phyloP scores from a whole-genome alignment of 2,888 invertebrate genomes.

The Hirtodrosophila histrioides region DNA sequence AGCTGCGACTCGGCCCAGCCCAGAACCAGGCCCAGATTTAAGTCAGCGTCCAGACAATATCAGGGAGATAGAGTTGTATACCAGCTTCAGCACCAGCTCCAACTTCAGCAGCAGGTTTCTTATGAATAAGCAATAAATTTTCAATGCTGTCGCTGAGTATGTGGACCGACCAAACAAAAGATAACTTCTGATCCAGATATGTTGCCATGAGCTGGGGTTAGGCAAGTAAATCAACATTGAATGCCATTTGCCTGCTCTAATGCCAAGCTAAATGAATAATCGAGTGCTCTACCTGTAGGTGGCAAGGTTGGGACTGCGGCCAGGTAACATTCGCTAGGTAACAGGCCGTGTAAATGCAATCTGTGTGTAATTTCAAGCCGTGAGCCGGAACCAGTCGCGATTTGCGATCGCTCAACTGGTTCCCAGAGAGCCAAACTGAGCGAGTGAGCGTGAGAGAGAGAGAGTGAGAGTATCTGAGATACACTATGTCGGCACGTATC shows the following conservation, averaged over 20 bases:
- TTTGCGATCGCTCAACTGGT: slow-evolving; percentile 59
- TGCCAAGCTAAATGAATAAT: slow-evolving; percentile 17
- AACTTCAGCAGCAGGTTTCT: slow-evolving; percentile 57
- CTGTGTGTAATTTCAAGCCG: slow-evolving; percentile 53
- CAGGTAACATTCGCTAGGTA: slow-evolving; percentile 49
- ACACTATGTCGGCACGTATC: slow-evolving; percentile 7
- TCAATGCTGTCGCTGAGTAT: slow-evolving; percentile 40
- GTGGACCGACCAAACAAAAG: slow-evolving; percentile 42
- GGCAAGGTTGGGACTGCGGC: slow-evolving; percentile 50
- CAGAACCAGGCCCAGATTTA: slow-evolving; percentile 1
- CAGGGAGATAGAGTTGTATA: no score
- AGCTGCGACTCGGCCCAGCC: background rate
- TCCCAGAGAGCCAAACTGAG: slow-evolving; percentile 18
- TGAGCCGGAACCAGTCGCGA: slow-evolving; percentile 66
- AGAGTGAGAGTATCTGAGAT: slow-evolving; percentile 1
- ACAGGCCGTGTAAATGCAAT: slow-evolving; percentile 62
- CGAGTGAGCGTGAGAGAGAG: slow-evolving; percentile 5
- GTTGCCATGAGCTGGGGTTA: slow-evolving; percentile 13
- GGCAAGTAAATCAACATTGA: slow-evolving; percentile 37
- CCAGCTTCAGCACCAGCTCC: background rate
- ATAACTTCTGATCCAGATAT: slow-evolving; percentile 52
- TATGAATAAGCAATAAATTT: slow-evolving; percentile 69
- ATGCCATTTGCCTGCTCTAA: slow-evolving; percentile 40
- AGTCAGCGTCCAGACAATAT: background rate
- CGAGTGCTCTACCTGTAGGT: slow-evolving; percentile 42